Conservation (phyloP, 2,113 vertebrate genomes). For the Brachionichthys hirsutus region DNA sequence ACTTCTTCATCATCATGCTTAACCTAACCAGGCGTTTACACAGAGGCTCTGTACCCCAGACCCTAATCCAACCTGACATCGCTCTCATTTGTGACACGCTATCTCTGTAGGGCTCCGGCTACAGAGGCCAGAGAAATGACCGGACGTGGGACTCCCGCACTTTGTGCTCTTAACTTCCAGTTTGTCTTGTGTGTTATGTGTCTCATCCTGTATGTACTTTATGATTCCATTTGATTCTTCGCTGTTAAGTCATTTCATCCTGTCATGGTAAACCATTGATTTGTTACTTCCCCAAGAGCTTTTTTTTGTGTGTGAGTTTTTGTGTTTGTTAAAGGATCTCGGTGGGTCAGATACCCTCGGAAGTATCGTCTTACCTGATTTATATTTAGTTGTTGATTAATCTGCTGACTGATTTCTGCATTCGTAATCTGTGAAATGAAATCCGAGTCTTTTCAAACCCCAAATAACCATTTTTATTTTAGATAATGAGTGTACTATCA, state of each 20-base stretch:
- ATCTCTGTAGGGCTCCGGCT: slow-evolving; percentile 39
- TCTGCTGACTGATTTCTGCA: not conserved
- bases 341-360: too few relatives aligned
- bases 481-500: too few relatives aligned
- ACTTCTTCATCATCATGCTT: slow-evolving; percentile 46
- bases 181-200: not conserved
- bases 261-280: not conserved
- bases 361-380: too few relatives aligned
- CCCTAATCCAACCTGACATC: slow-evolving; percentile 54
- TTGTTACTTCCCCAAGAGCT: not conserved
- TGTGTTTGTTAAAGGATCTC: not conserved
- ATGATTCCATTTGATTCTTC: not conserved
- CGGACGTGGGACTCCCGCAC: slow-evolving; percentile 32
- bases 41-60: slow-evolving; percentile 50
- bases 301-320: not conserved
- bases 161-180: slow-evolving; percentile 15
- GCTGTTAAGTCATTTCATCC: not conserved
- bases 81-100: slow-evolving; percentile 59
- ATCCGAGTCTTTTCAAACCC: not conserved
- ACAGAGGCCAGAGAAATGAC: slow-evolving; percentile 25
- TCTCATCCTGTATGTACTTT: not conserved
- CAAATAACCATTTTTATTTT: too few relatives aligned
- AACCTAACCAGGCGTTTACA: slow-evolving; percentile 58
- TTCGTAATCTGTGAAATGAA: not conserved
- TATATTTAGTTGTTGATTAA: not conserved